A percentile compares a stretch with the other conserved stretches of the same genome.
phyloP scores from a whole-genome alignment of 1,140 invertebrate genomes.

The Adoxophyes honmai region DNA sequence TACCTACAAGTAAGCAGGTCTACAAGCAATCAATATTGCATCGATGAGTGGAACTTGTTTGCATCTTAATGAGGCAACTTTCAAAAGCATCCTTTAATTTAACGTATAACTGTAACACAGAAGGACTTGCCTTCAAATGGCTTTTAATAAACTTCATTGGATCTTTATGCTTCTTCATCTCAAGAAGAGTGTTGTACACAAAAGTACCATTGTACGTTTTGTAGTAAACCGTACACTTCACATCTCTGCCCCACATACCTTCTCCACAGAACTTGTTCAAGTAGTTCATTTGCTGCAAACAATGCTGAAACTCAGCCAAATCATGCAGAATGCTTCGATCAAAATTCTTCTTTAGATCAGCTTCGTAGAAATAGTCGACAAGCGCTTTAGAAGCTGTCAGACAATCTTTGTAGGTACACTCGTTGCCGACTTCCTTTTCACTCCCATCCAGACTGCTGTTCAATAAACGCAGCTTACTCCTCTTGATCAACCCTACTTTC shows the following conservation, averaged over 20 bases:
- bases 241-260: background rate
- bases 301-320: conserved; percentile 35
- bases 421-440: background rate
- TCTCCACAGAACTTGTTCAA: conserved; percentile 31
- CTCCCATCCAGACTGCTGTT: background rate
- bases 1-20: too few species aligned
- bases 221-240: conserved; percentile 24
- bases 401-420: conserved; percentile 5
- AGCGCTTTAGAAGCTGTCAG: background rate
- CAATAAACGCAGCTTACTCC: conserved; percentile 16
- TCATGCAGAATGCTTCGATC: conserved; percentile 22
- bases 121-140: conserved; percentile 7
- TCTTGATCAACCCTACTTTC: conserved; percentile 23
- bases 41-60: too few species aligned
- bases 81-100: background rate
- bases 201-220: conserved; percentile 31
- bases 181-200: conserved; percentile 24
- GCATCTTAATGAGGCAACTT: background rate
- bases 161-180: conserved; percentile 17
- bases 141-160: conserved; percentile 21
- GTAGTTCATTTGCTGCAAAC: conserved; percentile 39
- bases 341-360: conserved; percentile 16
- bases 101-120: conserved; percentile 11
- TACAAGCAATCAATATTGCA: too few species aligned
- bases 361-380: conserved; percentile 9